These are phyloP conservation scores for Pseudomyrmex flavicornis DNA, from an alignment of 1,140 invertebrate genomes.

Conservation along the genomic window DNA sequence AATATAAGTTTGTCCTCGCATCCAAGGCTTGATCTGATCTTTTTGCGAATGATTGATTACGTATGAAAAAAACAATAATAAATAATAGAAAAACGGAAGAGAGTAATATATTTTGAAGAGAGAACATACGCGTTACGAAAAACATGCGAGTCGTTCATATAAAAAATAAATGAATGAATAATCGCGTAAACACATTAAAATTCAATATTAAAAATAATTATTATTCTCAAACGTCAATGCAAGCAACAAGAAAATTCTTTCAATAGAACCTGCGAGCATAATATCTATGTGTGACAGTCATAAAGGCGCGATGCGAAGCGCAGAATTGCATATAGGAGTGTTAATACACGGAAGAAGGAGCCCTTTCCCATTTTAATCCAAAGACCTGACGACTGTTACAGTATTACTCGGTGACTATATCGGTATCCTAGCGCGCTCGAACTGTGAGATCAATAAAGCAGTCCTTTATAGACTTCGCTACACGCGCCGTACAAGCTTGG, in stretches of 20 bases:
- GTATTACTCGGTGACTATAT: slow-evolving; percentile 76
- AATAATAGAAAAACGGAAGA: background rate
- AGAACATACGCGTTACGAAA: background rate
- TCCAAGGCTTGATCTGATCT: slow-evolving; percentile 20
- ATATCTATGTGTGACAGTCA: slow-evolving; percentile 4
- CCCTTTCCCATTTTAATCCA: slow-evolving; percentile 38
- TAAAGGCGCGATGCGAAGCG: background rate
- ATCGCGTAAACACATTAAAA: background rate
- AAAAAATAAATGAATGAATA: background rate
- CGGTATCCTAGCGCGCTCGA: slow-evolving; percentile 84
- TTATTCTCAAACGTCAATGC: no score
- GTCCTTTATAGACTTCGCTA: slow-evolving; percentile 84
- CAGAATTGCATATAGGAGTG: background rate
- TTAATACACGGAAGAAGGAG: slow-evolving; percentile 18
- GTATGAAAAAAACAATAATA: background rate
- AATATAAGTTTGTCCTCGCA: slow-evolving; percentile 15
- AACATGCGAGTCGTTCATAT: background rate
- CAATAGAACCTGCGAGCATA: no score
- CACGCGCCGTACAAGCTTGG: slow-evolving; percentile 82
- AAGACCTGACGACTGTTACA: slow-evolving; percentile 51
- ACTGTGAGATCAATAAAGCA: slow-evolving; percentile 85
- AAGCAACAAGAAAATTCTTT: no score
- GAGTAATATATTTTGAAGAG: background rate
- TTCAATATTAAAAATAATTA: no score
- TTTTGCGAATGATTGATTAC: slow-evolving; percentile 8